Base-by-base conservation (phyloP, 2,888 invertebrate genomes). In the Amaurobius ferox region DNA sequence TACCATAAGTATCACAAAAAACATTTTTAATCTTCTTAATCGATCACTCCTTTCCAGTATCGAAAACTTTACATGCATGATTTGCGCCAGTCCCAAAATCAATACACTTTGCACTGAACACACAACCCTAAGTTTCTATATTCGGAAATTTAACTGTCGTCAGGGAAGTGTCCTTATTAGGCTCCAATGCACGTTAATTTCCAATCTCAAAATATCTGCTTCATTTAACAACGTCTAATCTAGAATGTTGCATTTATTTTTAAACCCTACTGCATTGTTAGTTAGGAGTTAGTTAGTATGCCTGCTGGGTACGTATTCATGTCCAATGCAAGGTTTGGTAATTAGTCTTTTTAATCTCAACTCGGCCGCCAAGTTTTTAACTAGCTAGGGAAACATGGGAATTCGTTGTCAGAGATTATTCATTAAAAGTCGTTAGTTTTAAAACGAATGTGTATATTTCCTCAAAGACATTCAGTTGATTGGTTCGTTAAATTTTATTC, bases 261-360 rank as follows among this genome's bases (percentile, higher is more conserved):
- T 44, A 13, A 44, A 44, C 16, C 16, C 6, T 44, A 16, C 16
- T 2, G 11, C n/a, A 35, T 6, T 35, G 35, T 44, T 44, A 44
- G 44, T 44, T 44, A 44, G 16, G n/a, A 5, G n/a, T 16, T 44
- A 44, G 44, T 44, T 44, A 16, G n/a, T 44, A 44, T 44, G 11
- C 44, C 16, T 44, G 13, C 16, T 16, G 44, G 16, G 44, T 44
- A 16, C 44, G 16, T 16, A 16, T 2, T 44, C 44, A 16, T 44
- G 2, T 16, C 6, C 11, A 13, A 44, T 44, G 2, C 44, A 16
- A 44, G n/a, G 2, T 44, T 44, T 44, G 6, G 44, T 44, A 44
- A 44, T 44, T 44, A 44, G 44, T 44, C 44, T 44, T 44, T 44
- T 44, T 44, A 44, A 44, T 44, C 44, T 44, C 16, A 16, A 44